phyloP scores from a whole-genome alignment of 2,797 vertebrate species.

The Craterocephalus amniculus region DNA sequence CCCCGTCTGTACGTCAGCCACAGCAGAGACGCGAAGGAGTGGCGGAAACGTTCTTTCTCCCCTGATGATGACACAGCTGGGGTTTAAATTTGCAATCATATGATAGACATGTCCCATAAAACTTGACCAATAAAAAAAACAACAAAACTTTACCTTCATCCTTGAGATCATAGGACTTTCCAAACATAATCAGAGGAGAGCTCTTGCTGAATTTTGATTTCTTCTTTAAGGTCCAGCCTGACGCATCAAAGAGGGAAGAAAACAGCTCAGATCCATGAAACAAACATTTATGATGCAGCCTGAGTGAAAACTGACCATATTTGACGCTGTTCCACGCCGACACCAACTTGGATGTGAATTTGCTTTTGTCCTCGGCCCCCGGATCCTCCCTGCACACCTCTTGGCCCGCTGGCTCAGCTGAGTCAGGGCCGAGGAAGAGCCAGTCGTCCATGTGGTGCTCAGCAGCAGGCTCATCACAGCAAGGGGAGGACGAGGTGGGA shows the following conservation, averaged over 20 bases:
- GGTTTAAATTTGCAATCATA: slow-evolving; percentile 5
- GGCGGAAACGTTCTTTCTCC: slow-evolving; percentile 82
- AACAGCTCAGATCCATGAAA: background rate
- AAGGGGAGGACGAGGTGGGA: slow-evolving; percentile 28
- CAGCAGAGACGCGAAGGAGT: slow-evolving; percentile 84
- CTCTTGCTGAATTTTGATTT: slow-evolving; percentile 87
- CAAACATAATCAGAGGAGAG: slow-evolving; percentile 86
- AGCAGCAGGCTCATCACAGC: slow-evolving; percentile 61
- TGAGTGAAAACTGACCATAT: slow-evolving; percentile 81
- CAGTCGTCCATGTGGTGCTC: slow-evolving; percentile 71
- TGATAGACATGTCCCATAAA: background rate
- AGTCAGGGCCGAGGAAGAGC: slow-evolving; percentile 64
- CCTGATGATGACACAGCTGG: slow-evolving; percentile 61
- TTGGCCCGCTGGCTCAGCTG: slow-evolving; percentile 5
- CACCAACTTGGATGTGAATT: slow-evolving; percentile 86
- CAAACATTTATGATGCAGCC: background rate
- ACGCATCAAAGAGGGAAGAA: background rate
- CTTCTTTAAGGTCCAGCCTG: slow-evolving; percentile 88
- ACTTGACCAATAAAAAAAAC: background rate
- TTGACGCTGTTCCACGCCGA: slow-evolving; percentile 92
- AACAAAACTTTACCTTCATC: slow-evolving; percentile 75
- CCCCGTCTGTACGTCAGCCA: slow-evolving; percentile 92
- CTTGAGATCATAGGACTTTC: slow-evolving; percentile 82
- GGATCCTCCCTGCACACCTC: slow-evolving; percentile 29
- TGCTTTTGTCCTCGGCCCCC: slow-evolving; percentile 81